A percentile compares a stretch with the other conserved stretches of the same genome.
Evolutionary conservation across 2,888 invertebrate species (phyloP).

Genomic region (Beris morrisii): DNA sequence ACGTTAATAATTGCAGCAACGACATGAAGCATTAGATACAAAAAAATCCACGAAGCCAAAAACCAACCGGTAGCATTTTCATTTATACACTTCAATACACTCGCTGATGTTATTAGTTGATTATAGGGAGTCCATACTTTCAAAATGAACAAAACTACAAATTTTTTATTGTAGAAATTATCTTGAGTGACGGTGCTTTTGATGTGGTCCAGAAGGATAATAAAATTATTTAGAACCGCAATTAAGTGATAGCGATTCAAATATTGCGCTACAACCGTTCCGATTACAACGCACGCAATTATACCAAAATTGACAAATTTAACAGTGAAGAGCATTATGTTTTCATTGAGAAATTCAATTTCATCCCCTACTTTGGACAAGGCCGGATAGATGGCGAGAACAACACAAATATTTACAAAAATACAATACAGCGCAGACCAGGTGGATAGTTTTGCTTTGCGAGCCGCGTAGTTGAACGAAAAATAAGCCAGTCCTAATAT

Average conservation of each 20-base stretch:
- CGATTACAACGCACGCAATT: neutral
- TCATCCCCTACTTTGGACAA: no score
- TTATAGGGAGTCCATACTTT: neutral
- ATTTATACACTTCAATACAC: neutral
- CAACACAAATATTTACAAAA: no score
- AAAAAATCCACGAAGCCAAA: neutral
- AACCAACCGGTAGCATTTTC: neutral
- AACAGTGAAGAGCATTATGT: no score
- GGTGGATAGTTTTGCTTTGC: no score
- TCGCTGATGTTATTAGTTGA: neutral
- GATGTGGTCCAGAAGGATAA: conserved; percentile 3
- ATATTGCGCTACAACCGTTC: neutral
- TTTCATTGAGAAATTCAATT: no score
- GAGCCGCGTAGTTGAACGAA: no score
- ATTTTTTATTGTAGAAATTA: neutral
- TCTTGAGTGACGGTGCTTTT: neutral
- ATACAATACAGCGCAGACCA: no score
- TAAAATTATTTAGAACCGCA: neutral
- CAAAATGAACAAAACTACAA: neutral
- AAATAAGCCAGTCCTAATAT: no score
- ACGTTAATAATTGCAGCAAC: conserved; percentile 2
- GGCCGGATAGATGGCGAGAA: no score
- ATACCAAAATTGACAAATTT: no score
- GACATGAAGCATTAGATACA: neutral
- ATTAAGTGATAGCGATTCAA: neutral